Conservation (phyloP, 1,140 invertebrate genomes). For the Pissodes strobi region DNA sequence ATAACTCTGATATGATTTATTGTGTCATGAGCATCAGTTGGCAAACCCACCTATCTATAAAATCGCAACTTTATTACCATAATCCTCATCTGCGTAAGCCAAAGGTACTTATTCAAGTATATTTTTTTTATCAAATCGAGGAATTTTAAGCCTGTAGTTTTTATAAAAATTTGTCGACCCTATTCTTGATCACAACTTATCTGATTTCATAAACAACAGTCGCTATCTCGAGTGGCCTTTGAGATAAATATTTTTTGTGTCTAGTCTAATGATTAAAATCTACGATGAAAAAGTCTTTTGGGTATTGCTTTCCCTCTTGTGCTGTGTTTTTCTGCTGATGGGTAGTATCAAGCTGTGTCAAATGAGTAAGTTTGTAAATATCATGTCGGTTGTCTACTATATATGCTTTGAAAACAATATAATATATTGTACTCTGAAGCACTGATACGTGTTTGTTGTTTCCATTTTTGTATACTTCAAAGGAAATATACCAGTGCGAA, state of each 20-base stretch:
- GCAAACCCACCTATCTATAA: constrained; percentile 4
- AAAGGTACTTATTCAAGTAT: background rate
- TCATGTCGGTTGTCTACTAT: no score
- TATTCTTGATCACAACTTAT: background rate
- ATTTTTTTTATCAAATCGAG: no score
- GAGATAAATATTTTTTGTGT: background rate
- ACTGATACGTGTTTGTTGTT: no score
- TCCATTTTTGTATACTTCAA: no score
- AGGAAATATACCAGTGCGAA: no score
- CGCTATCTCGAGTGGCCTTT: no score
- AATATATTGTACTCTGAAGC: no score
- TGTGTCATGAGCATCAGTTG: no score
- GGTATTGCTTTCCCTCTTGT: constrained; percentile 10
- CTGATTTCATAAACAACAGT: no score
- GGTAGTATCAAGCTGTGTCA: constrained; percentile 18
- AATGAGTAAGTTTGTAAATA: constrained; percentile 28
- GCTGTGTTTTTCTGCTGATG: background rate
- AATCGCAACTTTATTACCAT: constrained; percentile 2
- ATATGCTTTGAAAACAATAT: no score
- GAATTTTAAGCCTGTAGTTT: background rate
- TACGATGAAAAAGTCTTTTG: constrained; percentile 17
- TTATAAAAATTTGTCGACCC: background rate
- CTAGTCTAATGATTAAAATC: constrained; percentile 15
- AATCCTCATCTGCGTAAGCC: background rate
- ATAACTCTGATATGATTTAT: no score